A percentile compares a stretch with the other conserved stretches of the same genome.
Evolutionary conservation across 2,113 vertebrate species (phyloP).

Genomic region (Psilopsiagon aymara): DNA sequence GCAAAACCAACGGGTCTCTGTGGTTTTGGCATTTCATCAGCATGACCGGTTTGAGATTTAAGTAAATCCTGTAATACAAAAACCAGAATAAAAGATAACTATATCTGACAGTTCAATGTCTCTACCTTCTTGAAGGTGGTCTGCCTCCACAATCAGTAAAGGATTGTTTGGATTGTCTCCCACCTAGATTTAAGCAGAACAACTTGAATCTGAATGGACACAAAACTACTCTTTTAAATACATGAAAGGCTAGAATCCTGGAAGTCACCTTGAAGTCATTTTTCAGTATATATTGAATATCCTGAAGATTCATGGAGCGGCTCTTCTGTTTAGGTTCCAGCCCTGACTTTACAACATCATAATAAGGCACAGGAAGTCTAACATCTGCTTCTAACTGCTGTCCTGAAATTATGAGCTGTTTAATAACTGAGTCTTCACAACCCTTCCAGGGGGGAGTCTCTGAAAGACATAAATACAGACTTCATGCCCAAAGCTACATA

Average conservation of each 20-base stretch:
- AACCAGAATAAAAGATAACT: not conserved
- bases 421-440: constrained; percentile 67
- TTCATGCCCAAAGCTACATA: not conserved
- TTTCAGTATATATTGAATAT: constrained; percentile 78
- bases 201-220: not conserved
- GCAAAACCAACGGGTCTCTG: not conserved
- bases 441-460: constrained; percentile 79
- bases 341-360: constrained; percentile 71
- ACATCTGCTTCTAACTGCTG: constrained; percentile 72
- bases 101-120: not conserved
- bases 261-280: constrained; percentile 78
- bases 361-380: constrained; percentile 75
- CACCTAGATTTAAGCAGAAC: not conserved
- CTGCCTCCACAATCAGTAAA: not conserved
- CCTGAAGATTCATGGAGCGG: constrained; percentile 75
- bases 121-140: not conserved
- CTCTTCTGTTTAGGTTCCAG: constrained; percentile 72
- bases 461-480: constrained; percentile 37
- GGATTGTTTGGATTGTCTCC: not conserved
- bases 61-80: constrained; percentile 66
- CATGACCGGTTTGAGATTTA: constrained; percentile 18
- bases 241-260: not conserved
- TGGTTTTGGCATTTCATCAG: not conserved
- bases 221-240: not conserved
- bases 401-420: constrained; percentile 67